Percentiles rank a stretch among this genome's conserved stretches.
Conservation (phyloP, 2,888 invertebrate genomes). For the Euzophera pinguis region DNA sequence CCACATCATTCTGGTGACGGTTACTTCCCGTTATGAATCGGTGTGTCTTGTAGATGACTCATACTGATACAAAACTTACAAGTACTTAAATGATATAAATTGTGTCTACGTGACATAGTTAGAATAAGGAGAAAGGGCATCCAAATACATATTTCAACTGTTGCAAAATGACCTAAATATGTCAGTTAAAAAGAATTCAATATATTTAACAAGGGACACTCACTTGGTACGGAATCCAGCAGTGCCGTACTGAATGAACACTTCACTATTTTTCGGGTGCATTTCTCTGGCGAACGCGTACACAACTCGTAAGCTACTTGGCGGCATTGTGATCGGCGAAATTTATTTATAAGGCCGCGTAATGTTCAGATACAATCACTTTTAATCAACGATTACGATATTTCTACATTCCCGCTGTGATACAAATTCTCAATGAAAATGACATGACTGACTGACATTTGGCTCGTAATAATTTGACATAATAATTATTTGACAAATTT, state of each 20-base stretch:
- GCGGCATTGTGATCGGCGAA: conserved; percentile 70
- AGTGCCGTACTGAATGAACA: conserved; percentile 89
- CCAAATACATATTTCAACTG: conserved; percentile 29
- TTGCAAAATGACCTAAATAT: conserved; percentile 31
- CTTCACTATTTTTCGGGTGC: conserved; percentile 84
- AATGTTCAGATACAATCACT: conserved; percentile 69
- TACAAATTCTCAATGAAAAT: conserved; percentile 34
- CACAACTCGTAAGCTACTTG: conserved; percentile 82
- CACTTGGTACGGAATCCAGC: conserved; percentile 92
- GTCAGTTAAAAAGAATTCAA: conserved; percentile 25
- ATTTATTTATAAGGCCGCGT: conserved; percentile 69
- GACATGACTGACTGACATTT: conserved; percentile 24
- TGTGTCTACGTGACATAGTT: conserved; percentile 48
- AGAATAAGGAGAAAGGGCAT: conserved; percentile 38
- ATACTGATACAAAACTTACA: conserved; percentile 26
- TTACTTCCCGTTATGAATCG: conserved; percentile 69
- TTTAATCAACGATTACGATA: conserved; percentile 55
- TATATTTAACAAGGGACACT: conserved; percentile 51
- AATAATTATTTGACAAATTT: not conserved
- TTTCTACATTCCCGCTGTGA: conserved; percentile 70
- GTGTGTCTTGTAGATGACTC: conserved; percentile 57
- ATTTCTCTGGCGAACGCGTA: conserved; percentile 89
- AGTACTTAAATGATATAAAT: conserved; percentile 17
- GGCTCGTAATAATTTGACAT: conserved; percentile 25
- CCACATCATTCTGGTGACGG: conserved; percentile 46